Conservation (phyloP, 1,140 invertebrate genomes). For the Danaus plexippus region DNA sequence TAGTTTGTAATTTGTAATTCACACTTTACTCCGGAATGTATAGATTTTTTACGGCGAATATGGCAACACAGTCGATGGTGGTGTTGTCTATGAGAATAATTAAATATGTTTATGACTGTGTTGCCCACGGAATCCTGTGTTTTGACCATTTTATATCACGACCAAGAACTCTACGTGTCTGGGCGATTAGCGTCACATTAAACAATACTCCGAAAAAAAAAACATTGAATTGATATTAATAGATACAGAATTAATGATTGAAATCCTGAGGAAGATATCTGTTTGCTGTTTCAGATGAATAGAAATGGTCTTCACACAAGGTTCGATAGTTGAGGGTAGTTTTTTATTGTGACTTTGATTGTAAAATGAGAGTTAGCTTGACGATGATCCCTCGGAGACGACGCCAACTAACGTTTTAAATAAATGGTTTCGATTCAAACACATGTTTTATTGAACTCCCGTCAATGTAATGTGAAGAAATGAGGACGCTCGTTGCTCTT, state of each 20-base stretch:
- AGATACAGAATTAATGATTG: no score
- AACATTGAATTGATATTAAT: no score
- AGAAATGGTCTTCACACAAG: constrained; percentile 27
- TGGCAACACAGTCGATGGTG: constrained; percentile 30
- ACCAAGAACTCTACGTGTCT: constrained; percentile 15
- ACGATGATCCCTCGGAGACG: constrained; percentile 20
- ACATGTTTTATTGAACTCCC: no score
- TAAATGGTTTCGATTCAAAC: no score
- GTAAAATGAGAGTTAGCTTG: constrained; percentile 44
- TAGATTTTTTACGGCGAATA: constrained; percentile 58
- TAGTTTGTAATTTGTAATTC: constrained; percentile 52
- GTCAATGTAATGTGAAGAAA: no score
- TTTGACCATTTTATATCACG: constrained; percentile 15
- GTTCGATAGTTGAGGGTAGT: constrained; percentile 36
- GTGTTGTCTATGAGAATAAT: no score
- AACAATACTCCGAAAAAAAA: no score
- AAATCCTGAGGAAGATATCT: no score
- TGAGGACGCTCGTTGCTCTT: no score
- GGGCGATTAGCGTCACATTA: constrained; percentile 2
- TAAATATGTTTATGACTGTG: constrained; percentile 12
- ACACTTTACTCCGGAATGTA: constrained; percentile 47
- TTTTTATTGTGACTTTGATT: constrained; percentile 43
- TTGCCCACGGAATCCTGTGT: constrained; percentile 16
- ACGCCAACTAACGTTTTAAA: background rate
- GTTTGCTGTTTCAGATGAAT: background rate